Evolutionary conservation across 2,888 invertebrate species (phyloP), one percentile per base, ranked within the genome.

Genomic region (Argyresthia albistria): DNA sequence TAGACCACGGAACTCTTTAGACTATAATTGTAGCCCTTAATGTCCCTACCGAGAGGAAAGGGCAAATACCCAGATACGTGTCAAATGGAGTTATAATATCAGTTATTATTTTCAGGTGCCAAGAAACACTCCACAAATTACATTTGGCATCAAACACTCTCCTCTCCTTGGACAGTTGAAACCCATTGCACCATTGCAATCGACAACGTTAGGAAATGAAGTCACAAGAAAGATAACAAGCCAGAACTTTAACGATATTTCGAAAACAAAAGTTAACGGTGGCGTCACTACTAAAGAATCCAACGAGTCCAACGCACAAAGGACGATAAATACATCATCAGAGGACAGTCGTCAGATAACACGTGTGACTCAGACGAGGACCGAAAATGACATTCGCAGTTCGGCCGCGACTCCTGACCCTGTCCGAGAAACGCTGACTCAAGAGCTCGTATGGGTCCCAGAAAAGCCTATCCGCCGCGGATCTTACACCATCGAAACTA

Each of bases 121-220:
- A 59, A 54, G 75, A 6, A 78, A 59, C 54, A 76, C 80, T 12
- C 84, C 82, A 25, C 82, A 84, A 59, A 87, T 87, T 65, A 94
- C 94, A 57, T 96, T 96, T 67, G 96, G 96, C 59, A 96, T 96
- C 65, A 93, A 93, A 75, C 96, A 96, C 78, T 96, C 95, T n/a
- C 93, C 91, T 14, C 92, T 93, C 65, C 88, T 90, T 60, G 90
- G 91, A 12, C 88, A 89, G 59, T 62, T 88, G 14, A 84, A 72
- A 63, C 78, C 76, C 8, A 67, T 82, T 10, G 48, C 12, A 37
- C 37, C 37, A 10, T 2, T 37, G 1, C 48, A 14, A 10, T 14
- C 37, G 2, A 48, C 48, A 15, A n/a, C 35, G n/a, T 37, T 14
- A 9, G 37, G 12, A 7, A 12, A 37, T 1, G 37, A 36, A 37